A percentile compares a stretch with the other conserved stretches of the same genome.
Evolutionary conservation across 2,797 vertebrate genomes (phyloP).

Genomic region (Melanotaenia boesemani): DNA sequence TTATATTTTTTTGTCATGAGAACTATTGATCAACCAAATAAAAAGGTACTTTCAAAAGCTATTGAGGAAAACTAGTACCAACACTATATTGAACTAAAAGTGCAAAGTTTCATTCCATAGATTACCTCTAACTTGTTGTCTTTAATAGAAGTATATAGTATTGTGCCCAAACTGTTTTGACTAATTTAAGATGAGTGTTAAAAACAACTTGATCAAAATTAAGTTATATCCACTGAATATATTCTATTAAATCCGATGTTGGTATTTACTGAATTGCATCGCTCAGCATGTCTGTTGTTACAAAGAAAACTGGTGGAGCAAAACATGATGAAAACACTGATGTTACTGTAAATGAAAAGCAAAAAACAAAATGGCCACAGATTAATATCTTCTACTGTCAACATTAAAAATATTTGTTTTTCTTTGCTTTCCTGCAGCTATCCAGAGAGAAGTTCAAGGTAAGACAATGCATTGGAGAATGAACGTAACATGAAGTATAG

Average conservation of each 20-base stretch:
- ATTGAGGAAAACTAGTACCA: neutral
- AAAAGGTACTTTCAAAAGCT: neutral
- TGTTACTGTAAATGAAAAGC: slow-evolving; percentile 4
- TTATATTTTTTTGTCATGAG: neutral
- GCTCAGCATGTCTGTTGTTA: slow-evolving; percentile 13
- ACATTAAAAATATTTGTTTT: slow-evolving; percentile 57
- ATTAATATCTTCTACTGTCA: slow-evolving; percentile 27
- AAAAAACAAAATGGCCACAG: slow-evolving; percentile 16
- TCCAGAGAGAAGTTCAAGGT: slow-evolving; percentile 86
- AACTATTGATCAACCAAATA: neutral
- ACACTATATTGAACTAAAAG: neutral
- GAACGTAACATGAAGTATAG: slow-evolving; percentile 52
- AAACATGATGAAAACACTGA: neutral
- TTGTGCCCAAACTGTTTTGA: neutral
- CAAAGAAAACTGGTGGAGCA: slow-evolving; percentile 4
- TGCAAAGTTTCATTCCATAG: neutral
- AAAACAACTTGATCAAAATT: neutral
- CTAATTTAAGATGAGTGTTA: neutral
- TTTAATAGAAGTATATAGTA: neutral
- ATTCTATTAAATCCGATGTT: neutral
- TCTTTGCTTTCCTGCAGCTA: slow-evolving; percentile 71
- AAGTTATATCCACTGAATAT: neutral
- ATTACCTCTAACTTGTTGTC: too few species aligned
- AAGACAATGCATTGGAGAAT: slow-evolving; percentile 75
- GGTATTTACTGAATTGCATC: slow-evolving; percentile 6